Evolutionary conservation across 2,113 vertebrate species (phyloP).

Genomic region (Sinosuthora webbiana): DNA sequence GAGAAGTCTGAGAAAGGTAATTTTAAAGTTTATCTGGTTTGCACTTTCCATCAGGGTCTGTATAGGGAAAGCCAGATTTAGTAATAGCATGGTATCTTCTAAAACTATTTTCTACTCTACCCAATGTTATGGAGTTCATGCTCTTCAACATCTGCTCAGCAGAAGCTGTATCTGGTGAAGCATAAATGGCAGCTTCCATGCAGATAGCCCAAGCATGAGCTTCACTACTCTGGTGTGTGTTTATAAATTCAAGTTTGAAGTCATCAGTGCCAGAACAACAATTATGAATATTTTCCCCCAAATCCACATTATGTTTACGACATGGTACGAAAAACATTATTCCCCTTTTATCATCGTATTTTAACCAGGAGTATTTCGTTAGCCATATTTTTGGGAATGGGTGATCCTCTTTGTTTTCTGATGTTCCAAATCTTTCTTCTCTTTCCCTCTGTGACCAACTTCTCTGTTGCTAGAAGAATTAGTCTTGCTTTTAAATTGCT

Average conservation of each 20-base stretch:
- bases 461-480: not conserved
- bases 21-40: constrained; percentile 35
- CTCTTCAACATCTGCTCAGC: constrained; percentile 39
- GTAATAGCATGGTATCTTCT: constrained; percentile 64
- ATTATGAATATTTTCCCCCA: constrained; percentile 51
- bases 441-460: constrained; percentile 26
- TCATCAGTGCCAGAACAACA: constrained; percentile 70
- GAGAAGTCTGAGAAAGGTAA: not conserved
- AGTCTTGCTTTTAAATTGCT: constrained; percentile 70
- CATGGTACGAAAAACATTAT: constrained; percentile 72
- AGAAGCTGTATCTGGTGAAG: constrained; percentile 4
- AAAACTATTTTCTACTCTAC: constrained; percentile 66
- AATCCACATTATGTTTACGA: constrained; percentile 65
- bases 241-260: constrained; percentile 68
- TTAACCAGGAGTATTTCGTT: constrained; percentile 72
- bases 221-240: constrained; percentile 64
- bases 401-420: constrained; percentile 31
- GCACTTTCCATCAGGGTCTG: constrained; percentile 58
- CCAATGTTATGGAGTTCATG: constrained; percentile 54
- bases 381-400: constrained; percentile 75
- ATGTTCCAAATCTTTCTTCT: not conserved
- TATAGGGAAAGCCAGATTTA: constrained; percentile 38
- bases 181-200: constrained; percentile 58
- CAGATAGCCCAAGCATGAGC: constrained; percentile 67
- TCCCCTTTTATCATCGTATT: constrained; percentile 61